A percentile compares a stretch with the other conserved stretches of the same genome.
phyloP scores from a whole-genome alignment of 2,113 vertebrate genomes.

The Thunnus maccoyii region DNA sequence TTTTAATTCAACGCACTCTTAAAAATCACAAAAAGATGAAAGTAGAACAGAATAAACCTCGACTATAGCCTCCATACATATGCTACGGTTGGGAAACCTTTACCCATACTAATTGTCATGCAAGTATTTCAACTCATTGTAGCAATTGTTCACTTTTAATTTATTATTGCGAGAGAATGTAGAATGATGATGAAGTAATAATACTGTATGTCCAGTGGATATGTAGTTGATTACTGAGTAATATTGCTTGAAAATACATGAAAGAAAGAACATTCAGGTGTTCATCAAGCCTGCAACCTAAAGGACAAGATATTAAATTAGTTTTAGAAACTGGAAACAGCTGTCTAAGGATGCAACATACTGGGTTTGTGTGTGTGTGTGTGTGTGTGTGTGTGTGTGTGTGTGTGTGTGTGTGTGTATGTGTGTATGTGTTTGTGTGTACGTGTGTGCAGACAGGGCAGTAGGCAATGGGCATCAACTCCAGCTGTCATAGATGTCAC shows the following conservation, averaged over 20 bases:
- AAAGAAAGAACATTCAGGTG: background rate
- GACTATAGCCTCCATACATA: background rate
- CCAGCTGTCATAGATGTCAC: constrained; percentile 78
- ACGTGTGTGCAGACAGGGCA: constrained; percentile 24
- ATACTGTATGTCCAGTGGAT: background rate
- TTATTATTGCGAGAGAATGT: background rate
- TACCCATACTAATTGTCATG: background rate
- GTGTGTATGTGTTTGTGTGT: constrained; percentile 29
- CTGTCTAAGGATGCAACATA: constrained; percentile 16
- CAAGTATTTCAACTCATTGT: background rate
- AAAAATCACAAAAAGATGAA: background rate
- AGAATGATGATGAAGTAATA: background rate
- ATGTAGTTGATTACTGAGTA: background rate
- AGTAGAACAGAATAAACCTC: background rate
- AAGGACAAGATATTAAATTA: constrained; percentile 2
- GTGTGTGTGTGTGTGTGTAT: constrained; percentile 34
- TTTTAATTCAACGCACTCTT: constrained; percentile 10
- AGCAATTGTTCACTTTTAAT: background rate
- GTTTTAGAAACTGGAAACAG: constrained; percentile 26
- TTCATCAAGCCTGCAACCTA: background rate
- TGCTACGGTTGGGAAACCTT: background rate
- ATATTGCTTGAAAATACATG: background rate
- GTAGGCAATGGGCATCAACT: constrained; percentile 61
- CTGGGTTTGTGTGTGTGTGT: constrained; percentile 2
- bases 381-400: constrained; percentile 12